Evolutionary conservation across 2,888 invertebrate genomes (phyloP).

Genomic region (Frankliniella fusca): DNA sequence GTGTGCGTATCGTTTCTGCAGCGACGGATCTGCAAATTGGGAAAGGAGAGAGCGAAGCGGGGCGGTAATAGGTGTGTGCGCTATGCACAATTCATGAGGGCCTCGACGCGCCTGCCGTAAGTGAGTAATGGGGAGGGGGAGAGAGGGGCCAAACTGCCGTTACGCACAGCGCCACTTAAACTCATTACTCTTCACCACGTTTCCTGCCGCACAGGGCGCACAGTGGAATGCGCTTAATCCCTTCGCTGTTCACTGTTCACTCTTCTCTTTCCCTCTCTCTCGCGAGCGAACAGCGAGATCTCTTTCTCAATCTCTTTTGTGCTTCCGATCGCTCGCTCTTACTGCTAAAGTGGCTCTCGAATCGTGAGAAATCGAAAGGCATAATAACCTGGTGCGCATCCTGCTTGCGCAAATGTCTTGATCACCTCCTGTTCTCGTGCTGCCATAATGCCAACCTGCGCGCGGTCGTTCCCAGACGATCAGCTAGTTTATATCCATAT

Average conservation of each 20-base stretch:
- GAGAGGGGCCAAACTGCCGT: background rate
- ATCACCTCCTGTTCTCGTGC: too few relatives aligned
- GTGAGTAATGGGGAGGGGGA: background rate
- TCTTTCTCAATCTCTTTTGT: background rate
- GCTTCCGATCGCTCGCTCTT: background rate
- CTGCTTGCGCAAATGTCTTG: too few relatives aligned
- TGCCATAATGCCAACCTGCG: too few relatives aligned
- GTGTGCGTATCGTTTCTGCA: background rate
- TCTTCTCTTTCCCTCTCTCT: background rate
- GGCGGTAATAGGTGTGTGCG: constrained; percentile 17
- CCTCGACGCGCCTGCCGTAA: background rate
- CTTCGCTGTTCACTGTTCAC: background rate
- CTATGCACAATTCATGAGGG: constrained; percentile 22
- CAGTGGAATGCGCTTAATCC: background rate
- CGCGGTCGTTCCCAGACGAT: too few relatives aligned
- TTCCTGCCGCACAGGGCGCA: too few relatives aligned
- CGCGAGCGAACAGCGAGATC: too few relatives aligned
- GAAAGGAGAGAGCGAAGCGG: background rate
- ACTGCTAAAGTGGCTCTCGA: too few relatives aligned
- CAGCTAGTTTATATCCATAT: too few relatives aligned
- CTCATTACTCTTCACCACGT: background rate
- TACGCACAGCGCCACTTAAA: background rate
- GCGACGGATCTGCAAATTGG: constrained; percentile 16
- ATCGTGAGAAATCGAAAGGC: too few relatives aligned
- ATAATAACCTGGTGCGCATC: too few relatives aligned